phyloP scores from a whole-genome alignment of 2,888 invertebrate species.

The Lycaena phlaeas region DNA sequence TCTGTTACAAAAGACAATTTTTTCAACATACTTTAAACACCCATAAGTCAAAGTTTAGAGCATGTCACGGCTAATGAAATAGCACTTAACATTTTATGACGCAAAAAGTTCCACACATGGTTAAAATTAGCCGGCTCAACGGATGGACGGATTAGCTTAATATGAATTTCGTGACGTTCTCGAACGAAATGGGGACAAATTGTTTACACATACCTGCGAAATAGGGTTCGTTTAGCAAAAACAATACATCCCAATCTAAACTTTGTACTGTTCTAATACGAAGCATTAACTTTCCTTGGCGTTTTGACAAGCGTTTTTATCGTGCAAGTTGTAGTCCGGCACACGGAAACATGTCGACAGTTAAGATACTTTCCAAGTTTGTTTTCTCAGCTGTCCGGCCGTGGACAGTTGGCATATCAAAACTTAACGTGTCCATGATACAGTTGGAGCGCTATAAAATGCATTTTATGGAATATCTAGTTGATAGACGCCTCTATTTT shows the following conservation, averaged over 20 bases:
- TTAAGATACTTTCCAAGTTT: conserved; percentile 40
- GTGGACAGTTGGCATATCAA: conserved; percentile 60
- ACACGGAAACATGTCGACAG: conserved; percentile 55
- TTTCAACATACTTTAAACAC: too few species aligned
- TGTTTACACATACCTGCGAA: conserved; percentile 64
- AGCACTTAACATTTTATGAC: conserved; percentile 51
- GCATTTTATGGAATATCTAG: too few species aligned
- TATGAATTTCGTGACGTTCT: conserved; percentile 62
- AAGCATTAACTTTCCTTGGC: conserved; percentile 14
- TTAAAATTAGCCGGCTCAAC: conserved; percentile 46
- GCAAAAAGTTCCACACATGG: conserved; percentile 65
- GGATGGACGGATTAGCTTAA: conserved; percentile 65
- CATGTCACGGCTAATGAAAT: conserved; percentile 58
- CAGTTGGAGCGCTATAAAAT: conserved; percentile 1
- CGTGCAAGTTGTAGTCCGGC: conserved; percentile 33
- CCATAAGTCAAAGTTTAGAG: conserved; percentile 16
- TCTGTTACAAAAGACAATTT: too few species aligned
- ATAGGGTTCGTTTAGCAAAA: too few species aligned
- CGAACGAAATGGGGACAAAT: conserved; percentile 63
- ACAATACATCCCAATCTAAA: conserved; percentile 28
- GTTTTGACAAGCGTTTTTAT: conserved; percentile 24
- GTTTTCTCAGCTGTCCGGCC: conserved; percentile 44
- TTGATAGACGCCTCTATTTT: too few species aligned
- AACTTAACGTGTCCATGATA: conserved; percentile 22
- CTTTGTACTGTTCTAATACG: conserved; percentile 22